Evolutionary conservation across 2,888 invertebrate species (phyloP).

Genomic region (Eilema caniola): DNA sequence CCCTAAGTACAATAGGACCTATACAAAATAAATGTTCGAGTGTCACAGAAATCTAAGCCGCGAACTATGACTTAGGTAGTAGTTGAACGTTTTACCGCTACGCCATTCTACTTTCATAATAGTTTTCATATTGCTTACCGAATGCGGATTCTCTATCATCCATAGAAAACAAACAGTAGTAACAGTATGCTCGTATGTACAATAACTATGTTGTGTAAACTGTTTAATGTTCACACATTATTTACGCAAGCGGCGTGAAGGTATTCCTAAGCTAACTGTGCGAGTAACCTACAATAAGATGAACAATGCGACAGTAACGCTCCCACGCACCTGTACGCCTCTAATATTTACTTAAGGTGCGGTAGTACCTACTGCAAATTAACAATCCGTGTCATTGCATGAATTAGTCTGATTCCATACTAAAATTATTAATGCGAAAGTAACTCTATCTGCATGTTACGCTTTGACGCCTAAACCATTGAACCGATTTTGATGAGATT

Average conservation of each 20-base stretch:
- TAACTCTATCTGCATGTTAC: too few species aligned
- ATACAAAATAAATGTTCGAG: too few species aligned
- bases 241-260: slow-evolving; percentile 46
- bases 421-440: too few species aligned
- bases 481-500: too few species aligned
- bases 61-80: too few species aligned
- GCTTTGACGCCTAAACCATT: too few species aligned
- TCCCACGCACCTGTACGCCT: slow-evolving; percentile 59
- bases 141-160: neutral
- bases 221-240: slow-evolving; percentile 53
- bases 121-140: neutral
- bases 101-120: too few species aligned
- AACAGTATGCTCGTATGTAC: slow-evolving; percentile 14
- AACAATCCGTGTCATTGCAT: slow-evolving; percentile 22
- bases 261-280: slow-evolving; percentile 53
- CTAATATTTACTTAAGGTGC: slow-evolving; percentile 52
- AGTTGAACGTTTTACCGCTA: too few species aligned
- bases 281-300: slow-evolving; percentile 61
- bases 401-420: too few species aligned
- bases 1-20: too few species aligned
- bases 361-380: slow-evolving; percentile 28
- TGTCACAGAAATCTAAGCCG: too few species aligned
- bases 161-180: neutral
- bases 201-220: slow-evolving; percentile 32
- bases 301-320: slow-evolving; percentile 61